These are phyloP conservation scores for Xerus rutilus DNA, from an alignment of 2,797 vertebrate species.

Conservation along the genomic window DNA sequence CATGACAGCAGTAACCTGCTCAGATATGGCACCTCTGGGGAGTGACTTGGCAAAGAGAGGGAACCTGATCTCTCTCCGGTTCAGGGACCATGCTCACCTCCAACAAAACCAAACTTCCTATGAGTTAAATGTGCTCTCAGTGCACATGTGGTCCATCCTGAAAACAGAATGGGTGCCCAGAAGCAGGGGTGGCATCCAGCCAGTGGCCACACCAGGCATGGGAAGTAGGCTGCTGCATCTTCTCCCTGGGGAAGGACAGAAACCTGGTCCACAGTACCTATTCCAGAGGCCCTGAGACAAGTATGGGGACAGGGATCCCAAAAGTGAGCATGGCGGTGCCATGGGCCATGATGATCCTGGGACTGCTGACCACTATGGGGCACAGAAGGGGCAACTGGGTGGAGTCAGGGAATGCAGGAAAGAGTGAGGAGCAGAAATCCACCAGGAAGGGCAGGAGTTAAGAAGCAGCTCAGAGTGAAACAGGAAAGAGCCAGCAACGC, in stretches of 20 bases:
- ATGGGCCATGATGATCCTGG: background rate
- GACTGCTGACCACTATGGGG: background rate
- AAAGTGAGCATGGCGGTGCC: background rate
- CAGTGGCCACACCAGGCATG: background rate
- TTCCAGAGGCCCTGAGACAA: background rate
- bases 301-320: background rate
- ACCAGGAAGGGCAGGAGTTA: background rate
- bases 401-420: background rate
- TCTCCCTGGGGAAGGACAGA: background rate
- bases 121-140: background rate
- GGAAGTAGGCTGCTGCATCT: background rate
- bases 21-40: background rate
- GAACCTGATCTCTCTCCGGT: background rate
- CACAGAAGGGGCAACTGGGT: background rate
- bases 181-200: background rate
- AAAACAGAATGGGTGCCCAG: background rate
- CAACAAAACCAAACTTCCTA: background rate
- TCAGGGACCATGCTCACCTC: background rate
- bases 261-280: background rate
- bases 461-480: background rate
- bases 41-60: background rate
- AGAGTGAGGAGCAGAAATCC: background rate
- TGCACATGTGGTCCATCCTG: background rate
- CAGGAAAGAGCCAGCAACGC: slow-evolving; percentile 81
- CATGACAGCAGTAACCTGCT: background rate